These are phyloP conservation scores for Rhaphigaster nebulosa DNA, from an alignment of 2,888 invertebrate genomes.

Conservation along the genomic window DNA sequence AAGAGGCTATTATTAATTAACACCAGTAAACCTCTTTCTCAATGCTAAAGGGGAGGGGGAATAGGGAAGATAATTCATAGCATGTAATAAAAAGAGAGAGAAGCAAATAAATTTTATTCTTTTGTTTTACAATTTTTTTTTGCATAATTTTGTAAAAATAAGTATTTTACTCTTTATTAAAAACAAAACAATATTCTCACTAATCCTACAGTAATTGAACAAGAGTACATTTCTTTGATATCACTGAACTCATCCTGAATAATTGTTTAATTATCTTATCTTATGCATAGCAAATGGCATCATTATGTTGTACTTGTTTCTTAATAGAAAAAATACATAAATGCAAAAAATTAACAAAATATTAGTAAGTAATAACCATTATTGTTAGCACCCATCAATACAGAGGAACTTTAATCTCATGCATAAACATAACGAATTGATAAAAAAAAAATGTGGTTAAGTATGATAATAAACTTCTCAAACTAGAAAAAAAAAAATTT, in stretches of 20 bases:
- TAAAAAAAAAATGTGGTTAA: not conserved
- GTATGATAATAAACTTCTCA: not conserved
- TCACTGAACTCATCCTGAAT: not conserved
- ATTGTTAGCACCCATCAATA: constrained; percentile 16
- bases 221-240: not conserved
- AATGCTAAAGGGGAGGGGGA: not conserved
- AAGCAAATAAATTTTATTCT: not conserved
- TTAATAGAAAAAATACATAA: not conserved
- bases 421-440: not conserved
- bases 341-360: not conserved
- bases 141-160: not conserved
- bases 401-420: not conserved
- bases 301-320: constrained; percentile 23
- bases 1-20: not conserved
- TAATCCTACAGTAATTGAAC: not conserved
- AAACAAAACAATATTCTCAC: not conserved
- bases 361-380: not conserved
- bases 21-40: not conserved
- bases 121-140: not conserved
- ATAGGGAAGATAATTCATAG: not conserved
- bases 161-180: not conserved
- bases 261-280: not conserved
- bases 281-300: not conserved
- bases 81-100: not conserved
- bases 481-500: not conserved